phyloP scores from a whole-genome alignment of 2,113 vertebrate genomes.

The Tragelaphus scriptus region DNA sequence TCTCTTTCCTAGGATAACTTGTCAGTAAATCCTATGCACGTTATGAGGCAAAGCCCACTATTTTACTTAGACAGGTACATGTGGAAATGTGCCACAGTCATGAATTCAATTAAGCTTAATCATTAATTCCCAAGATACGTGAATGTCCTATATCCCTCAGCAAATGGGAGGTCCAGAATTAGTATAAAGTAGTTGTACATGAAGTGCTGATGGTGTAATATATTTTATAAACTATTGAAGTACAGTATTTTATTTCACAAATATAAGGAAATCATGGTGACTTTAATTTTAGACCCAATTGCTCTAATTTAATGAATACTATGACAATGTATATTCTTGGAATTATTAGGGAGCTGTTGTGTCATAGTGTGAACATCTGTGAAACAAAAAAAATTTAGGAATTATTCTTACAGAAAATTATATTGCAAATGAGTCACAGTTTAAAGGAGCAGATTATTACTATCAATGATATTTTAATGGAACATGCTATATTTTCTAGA shows the following conservation, averaged over 20 bases:
- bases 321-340: neutral
- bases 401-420: neutral
- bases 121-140: neutral
- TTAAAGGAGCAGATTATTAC: neutral
- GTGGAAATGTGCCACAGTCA: neutral
- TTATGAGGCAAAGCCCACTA: neutral
- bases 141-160: neutral
- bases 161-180: neutral
- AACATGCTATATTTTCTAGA: neutral
- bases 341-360: neutral
- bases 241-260: neutral
- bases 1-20: neutral
- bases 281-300: neutral
- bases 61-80: neutral
- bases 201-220: neutral
- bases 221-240: neutral
- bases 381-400: neutral
- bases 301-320: neutral
- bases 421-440: neutral
- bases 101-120: neutral
- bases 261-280: neutral
- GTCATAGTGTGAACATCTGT: neutral
- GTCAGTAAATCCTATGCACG: neutral
- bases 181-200: neutral
- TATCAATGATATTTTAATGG: neutral